Base-by-base conservation (phyloP, 2,888 invertebrate species). In the Crepidodera aurea region DNA sequence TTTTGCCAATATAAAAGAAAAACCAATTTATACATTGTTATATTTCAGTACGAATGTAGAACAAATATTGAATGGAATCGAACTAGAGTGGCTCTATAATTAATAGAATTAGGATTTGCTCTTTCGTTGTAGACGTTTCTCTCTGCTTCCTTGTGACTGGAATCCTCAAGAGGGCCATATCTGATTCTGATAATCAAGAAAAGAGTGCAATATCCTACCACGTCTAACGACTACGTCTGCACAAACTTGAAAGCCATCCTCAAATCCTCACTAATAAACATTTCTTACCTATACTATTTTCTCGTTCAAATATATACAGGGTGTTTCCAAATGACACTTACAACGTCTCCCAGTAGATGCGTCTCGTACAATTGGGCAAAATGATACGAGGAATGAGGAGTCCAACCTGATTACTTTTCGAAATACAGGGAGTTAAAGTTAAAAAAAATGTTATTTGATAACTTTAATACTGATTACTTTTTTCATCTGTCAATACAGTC, bases 21-120 rank as follows among this genome's bases (percentile, higher is more conserved):
- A 29, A 37, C 22, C 39, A 57, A 39, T 57, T 50, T 48, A 39
- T 48, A 57, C 37, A 29, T 39, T 57, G 39, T 57, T 57, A 57
- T 18, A 37, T 50, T 57, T 29, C 48, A 18, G 18, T 48, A 27
- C 10, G 48, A 50, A 58, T 59, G 48, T 56, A 53, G 40, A 55
- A 53, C 37, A 59, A 59, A 56, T 40, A 60, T 59, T 56, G 58
- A 39, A 48, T 58, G 62, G 55, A 62, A 65, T 62, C 53, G 62
- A 67, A 67, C 39, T 65, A 58, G 64, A 66, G 64, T 66, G 59
- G 61, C 51, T 66, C 61, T 60, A 60, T 69, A 71, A 71, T 71
- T 71, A 69, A 71, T 71, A 69, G 69, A 71, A 71, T 71, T 71
- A 69, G 68, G 70, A 66, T 71, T 69, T 68, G 70, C 69, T 69